A percentile compares a stretch with the other conserved stretches of the same genome.
Conservation (phyloP, 1,140 invertebrate genomes). For the Hyphantria cunea region DNA sequence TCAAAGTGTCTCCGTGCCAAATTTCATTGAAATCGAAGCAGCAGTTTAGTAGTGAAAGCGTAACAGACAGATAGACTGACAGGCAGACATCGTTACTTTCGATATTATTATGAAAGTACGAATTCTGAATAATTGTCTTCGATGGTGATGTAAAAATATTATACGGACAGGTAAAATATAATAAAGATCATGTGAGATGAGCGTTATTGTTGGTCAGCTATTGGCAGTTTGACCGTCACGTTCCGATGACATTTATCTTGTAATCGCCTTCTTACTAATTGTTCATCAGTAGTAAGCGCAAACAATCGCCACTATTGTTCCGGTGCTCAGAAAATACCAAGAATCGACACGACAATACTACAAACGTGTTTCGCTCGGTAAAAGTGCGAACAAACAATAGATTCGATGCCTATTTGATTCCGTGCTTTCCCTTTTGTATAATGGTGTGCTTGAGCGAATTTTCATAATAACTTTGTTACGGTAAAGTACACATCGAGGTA, state of each 20-base stretch:
- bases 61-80: no score
- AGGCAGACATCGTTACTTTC: no score
- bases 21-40: no score
- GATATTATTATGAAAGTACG: no score
- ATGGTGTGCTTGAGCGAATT: constrained; percentile 33
- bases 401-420: constrained; percentile 51
- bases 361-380: constrained; percentile 54
- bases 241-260: constrained; percentile 34
- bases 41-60: no score
- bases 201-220: constrained; percentile 4
- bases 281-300: constrained; percentile 44
- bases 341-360: constrained; percentile 36
- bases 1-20: no score
- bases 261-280: constrained; percentile 50
- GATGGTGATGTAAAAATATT: no score
- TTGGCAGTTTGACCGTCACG: not conserved
- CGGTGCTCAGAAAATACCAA: constrained; percentile 43
- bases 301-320: constrained; percentile 59
- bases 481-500: constrained; percentile 25
- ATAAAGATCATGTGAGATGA: no score
- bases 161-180: no score
- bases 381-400: constrained; percentile 58
- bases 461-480: constrained; percentile 30
- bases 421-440: constrained; percentile 59
- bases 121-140: no score